Evolutionary conservation across 1,140 invertebrate species (phyloP), one percentile per base, ranked within the genome.

Genomic region (Drosophila parvula): DNA sequence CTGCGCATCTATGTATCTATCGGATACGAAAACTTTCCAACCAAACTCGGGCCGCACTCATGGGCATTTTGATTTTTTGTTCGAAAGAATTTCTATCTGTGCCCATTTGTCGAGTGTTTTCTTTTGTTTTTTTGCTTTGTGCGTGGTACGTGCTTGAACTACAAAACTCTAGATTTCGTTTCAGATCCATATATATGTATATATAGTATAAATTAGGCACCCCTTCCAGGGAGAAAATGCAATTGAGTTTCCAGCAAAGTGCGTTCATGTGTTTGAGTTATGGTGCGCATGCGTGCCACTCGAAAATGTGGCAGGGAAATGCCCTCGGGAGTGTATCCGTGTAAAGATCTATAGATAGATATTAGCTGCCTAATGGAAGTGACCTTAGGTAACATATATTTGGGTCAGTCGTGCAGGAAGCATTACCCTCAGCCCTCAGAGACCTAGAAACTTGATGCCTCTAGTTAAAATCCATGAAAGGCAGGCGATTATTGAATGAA

Each of bases 121-220:
- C 65, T 56, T 82, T 69, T 64, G 59, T 74, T 71, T 74, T 58
- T 48, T 75, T 43, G 73, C 64, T 75, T 79, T 68, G 70, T 83
- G 83, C 83, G 77, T 88, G 83, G 79, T 78, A 83, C 83, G 83
- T 88, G 83, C 84, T 89, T 88, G 64, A 88, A 89, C 79, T 88
- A 89, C 77, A 89, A 89, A 89, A 89, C 61, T 89, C 64, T 57
- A 88, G 84, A 88, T 88, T 83, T 80, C 64, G 53, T 70, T 79
- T 70, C 63, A 53, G 36, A 53, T 53, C 28, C 47, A 78, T 59
- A 65, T 82, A 43, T 60, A 4, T 11, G 16, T 36, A 36, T 36
- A 36, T 36, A 36, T 53, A 36, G 32, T 36, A 53, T 82, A 83
- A 83, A 83, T 82, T 82, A 79, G 79, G 64, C 62, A 82, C 64